These are phyloP conservation scores for Enteromius fasciolatus DNA, from an alignment of 2,797 vertebrate species.

Conservation along the genomic window DNA sequence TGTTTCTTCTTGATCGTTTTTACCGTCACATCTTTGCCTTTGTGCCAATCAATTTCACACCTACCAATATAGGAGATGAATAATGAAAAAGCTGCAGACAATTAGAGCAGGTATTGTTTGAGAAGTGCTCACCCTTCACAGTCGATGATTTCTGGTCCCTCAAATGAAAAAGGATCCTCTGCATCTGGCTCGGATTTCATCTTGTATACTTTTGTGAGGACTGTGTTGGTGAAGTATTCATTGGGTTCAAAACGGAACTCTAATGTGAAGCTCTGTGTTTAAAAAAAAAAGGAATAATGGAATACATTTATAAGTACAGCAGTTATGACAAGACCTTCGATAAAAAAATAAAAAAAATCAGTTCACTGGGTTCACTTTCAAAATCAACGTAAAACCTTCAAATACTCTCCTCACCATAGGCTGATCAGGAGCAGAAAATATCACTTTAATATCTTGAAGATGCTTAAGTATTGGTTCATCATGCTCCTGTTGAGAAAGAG, in stretches of 20 bases:
- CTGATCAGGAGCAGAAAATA: conserved; percentile 91
- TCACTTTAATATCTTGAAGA: conserved; percentile 94
- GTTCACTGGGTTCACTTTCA: background rate
- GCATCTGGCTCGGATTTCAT: conserved; percentile 96
- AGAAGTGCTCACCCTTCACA: conserved; percentile 90
- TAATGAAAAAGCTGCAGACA: background rate
- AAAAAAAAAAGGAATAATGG: background rate
- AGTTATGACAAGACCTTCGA: background rate
- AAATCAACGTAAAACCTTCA: background rate
- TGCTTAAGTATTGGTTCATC: conserved; percentile 96
- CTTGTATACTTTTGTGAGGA: conserved; percentile 97
- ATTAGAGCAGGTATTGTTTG: background rate
- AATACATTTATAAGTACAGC: background rate
- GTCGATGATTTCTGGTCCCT: conserved; percentile 96
- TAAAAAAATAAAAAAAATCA: background rate
- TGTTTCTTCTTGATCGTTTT: conserved; percentile 98
- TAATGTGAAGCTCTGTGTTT: conserved; percentile 90
- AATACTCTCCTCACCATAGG: conserved; percentile 85
- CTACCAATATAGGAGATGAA: conserved; percentile 66
- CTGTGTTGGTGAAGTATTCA: conserved; percentile 90
- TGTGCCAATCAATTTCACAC: conserved; percentile 96
- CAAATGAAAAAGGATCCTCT: conserved; percentile 93
- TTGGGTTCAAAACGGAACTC: conserved; percentile 97
- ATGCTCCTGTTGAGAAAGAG: conserved; percentile 80
- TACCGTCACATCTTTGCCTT: conserved; percentile 94